phyloP scores from a whole-genome alignment of 2,888 invertebrate species.

The Andrena haemorrhoa region DNA sequence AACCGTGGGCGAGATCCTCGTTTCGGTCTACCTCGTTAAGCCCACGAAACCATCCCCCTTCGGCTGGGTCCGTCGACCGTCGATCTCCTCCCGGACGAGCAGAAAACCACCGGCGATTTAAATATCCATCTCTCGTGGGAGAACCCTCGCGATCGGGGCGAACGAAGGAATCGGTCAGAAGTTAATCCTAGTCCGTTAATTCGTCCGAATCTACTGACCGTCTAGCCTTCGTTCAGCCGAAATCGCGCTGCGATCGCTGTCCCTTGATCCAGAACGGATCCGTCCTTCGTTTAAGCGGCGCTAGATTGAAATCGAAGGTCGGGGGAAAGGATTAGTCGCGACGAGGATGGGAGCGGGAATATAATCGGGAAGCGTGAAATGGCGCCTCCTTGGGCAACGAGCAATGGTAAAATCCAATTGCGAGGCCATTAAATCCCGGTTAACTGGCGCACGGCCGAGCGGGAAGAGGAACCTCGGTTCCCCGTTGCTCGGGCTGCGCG shows the following conservation, averaged over 20 bases:
- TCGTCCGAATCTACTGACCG: too few relatives aligned
- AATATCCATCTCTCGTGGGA: background rate
- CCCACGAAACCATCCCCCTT: slow-evolving; percentile 22
- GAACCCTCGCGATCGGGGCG: background rate
- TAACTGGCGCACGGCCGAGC: slow-evolving; percentile 75
- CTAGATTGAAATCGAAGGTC: background rate
- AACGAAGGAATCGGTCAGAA: background rate
- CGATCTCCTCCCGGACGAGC: background rate
- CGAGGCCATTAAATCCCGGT: slow-evolving; percentile 84
- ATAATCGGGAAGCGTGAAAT: slow-evolving; percentile 82
- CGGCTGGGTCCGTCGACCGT: slow-evolving; percentile 20
- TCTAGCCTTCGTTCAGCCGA: too few relatives aligned
- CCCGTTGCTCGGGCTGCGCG: slow-evolving; percentile 32
- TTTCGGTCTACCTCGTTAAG: slow-evolving; percentile 60
- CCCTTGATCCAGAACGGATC: too few relatives aligned
- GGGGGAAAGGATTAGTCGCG: slow-evolving; percentile 36
- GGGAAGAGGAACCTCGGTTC: slow-evolving; percentile 57
- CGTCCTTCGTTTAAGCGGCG: background rate
- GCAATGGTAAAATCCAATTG: slow-evolving; percentile 85
- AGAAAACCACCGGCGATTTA: background rate
- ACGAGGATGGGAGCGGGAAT: slow-evolving; percentile 57
- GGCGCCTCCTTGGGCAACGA: slow-evolving; percentile 80
- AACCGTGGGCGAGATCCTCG: slow-evolving; percentile 71
- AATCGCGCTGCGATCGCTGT: too few relatives aligned
- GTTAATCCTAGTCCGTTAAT: too few relatives aligned